A percentile compares a stretch with the other conserved stretches of the same genome.
Evolutionary conservation across 2,797 vertebrate species (phyloP).

Genomic region (Staurois parvus): DNA sequence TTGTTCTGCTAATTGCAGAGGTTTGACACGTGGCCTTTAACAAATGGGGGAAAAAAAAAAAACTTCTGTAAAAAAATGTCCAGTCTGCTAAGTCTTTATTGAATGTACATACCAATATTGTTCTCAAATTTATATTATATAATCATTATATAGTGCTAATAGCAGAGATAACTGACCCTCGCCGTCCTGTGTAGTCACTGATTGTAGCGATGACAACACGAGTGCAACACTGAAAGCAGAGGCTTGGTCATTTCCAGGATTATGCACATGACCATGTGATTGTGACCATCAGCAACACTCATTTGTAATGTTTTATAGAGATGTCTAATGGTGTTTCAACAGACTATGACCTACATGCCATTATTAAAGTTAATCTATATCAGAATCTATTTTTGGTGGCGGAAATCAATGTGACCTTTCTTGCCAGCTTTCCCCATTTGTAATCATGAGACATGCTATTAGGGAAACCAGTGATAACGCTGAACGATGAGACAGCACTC

Average conservation of each 20-base stretch:
- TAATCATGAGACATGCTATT: not conserved
- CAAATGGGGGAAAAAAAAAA: too few relatives aligned
- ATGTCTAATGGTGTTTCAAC: not conserved
- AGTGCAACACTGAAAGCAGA: not conserved
- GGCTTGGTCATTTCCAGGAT: not conserved
- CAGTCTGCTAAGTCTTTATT: too few relatives aligned
- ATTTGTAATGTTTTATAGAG: slow-evolving; percentile 15
- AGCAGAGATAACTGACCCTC: too few relatives aligned
- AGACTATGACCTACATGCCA: slow-evolving; percentile 8
- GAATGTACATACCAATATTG: too few relatives aligned
- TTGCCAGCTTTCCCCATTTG: not conserved
- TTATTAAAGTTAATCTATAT: slow-evolving; percentile 19
- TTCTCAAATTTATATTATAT: too few relatives aligned
- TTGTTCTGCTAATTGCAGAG: too few relatives aligned
- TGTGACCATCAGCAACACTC: not conserved
- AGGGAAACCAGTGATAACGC: not conserved
- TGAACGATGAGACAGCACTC: not conserved
- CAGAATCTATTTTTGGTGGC: not conserved
- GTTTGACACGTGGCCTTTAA: too few relatives aligned
- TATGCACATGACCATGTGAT: not conserved
- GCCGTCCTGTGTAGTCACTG: not conserved
- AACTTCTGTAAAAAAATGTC: too few relatives aligned
- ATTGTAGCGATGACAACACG: not conserved
- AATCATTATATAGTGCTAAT: too few relatives aligned
- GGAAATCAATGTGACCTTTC: slow-evolving; percentile 33